These are phyloP conservation scores for Leptobrachium leishanense DNA, from an alignment of 2,113 vertebrate species.

Conservation along the genomic window DNA sequence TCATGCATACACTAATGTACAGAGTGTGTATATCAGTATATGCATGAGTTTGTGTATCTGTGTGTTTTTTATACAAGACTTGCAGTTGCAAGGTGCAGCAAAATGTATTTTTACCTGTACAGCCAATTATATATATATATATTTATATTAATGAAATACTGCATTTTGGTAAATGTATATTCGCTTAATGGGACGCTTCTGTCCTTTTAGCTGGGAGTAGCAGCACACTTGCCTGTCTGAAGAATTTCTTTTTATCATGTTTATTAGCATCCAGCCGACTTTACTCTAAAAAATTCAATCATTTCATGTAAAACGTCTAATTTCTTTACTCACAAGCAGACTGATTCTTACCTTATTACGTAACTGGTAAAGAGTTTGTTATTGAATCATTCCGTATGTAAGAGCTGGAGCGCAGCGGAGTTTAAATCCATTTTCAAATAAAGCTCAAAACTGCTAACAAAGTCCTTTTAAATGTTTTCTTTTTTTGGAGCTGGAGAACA, in stretches of 20 bases:
- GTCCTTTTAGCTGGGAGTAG: too few relatives aligned
- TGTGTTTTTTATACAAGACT: too few relatives aligned
- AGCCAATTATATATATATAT: too few relatives aligned
- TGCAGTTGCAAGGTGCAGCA: too few relatives aligned
- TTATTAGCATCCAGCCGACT: background rate
- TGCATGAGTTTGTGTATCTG: too few relatives aligned
- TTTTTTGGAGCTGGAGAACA: conserved; percentile 40
- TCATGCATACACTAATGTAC: background rate
- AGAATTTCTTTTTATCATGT: too few relatives aligned
- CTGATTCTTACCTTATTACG: background rate
- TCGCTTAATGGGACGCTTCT: too few relatives aligned
- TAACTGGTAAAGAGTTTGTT: background rate
- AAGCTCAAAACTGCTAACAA: conserved; percentile 51
- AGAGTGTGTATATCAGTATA: too few relatives aligned
- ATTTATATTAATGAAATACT: too few relatives aligned
- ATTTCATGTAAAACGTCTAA: background rate
- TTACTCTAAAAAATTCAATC: background rate
- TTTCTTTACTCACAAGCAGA: background rate
- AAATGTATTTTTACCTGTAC: too few relatives aligned
- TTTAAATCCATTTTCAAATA: conserved; percentile 45
- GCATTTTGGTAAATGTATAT: too few relatives aligned
- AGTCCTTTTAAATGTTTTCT: conserved; percentile 44
- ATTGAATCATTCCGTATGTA: conserved; percentile 14
- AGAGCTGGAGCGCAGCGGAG: conserved; percentile 35
- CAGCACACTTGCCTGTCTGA: too few relatives aligned